phyloP scores from a whole-genome alignment of 2,888 invertebrate species.

The Lepidonotus clava region DNA sequence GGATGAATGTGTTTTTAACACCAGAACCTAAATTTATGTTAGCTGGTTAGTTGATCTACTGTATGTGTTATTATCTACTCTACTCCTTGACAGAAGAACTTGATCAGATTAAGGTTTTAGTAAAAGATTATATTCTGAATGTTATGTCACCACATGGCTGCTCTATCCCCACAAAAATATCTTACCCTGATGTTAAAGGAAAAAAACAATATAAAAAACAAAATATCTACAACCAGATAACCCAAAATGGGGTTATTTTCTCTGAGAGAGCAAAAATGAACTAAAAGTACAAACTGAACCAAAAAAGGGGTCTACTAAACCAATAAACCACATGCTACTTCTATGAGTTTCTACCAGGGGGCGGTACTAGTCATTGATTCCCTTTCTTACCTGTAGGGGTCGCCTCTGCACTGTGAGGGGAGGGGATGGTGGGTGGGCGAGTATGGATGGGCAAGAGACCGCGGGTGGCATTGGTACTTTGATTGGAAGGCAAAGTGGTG shows the following conservation, averaged over 20 bases:
- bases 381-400: conserved; percentile 49
- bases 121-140: no score
- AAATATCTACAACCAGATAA: neutral
- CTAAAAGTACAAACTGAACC: neutral
- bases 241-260: neutral
- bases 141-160: conserved; percentile 31
- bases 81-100: no score
- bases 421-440: neutral
- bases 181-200: no score
- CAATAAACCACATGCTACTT: conserved; percentile 35
- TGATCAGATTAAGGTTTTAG: no score
- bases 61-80: no score
- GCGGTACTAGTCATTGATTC: neutral
- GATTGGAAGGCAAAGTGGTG: neutral
- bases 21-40: no score
- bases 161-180: no score
- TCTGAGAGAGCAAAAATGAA: neutral
- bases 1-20: no score
- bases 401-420: neutral
- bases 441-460: neutral
- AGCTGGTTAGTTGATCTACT: no score
- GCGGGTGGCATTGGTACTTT: neutral
- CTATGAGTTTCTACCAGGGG: conserved; percentile 1
- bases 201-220: neutral
- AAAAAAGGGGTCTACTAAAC: neutral